Base-by-base conservation (phyloP, 1,140 invertebrate species). In the Drosophila albomicans region DNA sequence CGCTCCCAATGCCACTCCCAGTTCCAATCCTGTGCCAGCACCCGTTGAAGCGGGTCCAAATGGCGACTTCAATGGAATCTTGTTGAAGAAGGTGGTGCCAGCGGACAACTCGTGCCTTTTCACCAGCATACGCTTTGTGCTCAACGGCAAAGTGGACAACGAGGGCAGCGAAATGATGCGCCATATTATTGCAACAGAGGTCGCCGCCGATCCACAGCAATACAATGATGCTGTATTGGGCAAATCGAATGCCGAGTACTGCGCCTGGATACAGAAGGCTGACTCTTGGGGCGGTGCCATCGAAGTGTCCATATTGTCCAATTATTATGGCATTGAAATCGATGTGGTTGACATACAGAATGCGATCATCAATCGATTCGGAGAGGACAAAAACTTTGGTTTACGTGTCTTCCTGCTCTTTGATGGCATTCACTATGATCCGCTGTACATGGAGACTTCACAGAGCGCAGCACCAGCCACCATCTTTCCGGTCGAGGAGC, bases 341-440 rank as follows among this genome's bases (percentile, higher is more conserved):
- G 97, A 96, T 80, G 98, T 99, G 5, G 96, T 99, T 3, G 97
- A 99, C 92, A 98, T 97, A 43, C 95, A 98, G 71, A 97, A 97
- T 93, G 95, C 95, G 30, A 96, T 97, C 67, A 96, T 99, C 35
- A 98, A 98, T 92, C 95, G 96, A 82, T 99, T 99, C 93, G 98
- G 98, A 4, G 98, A 99, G 93, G 97, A 99, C 93, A 95, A 96
- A 87, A 95, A 96, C 82, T 99, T 98, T 91, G 93, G 95, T 15
- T 93, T 97, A 52, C 93, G 98, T 89, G 96, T 98, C 8, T 97
- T 99, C 91, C 93, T 99, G 1, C 94, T 99, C 52, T 99, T 99
- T 92, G 98, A 99, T 94, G 98, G 98, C 16, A 97, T 99, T 68
- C 98, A 99, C 93, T 99, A 99, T 92, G 98, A 99, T 93, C 97